Evolutionary conservation across 2,888 invertebrate genomes (phyloP).

Genomic region (Fragum fragum): DNA sequence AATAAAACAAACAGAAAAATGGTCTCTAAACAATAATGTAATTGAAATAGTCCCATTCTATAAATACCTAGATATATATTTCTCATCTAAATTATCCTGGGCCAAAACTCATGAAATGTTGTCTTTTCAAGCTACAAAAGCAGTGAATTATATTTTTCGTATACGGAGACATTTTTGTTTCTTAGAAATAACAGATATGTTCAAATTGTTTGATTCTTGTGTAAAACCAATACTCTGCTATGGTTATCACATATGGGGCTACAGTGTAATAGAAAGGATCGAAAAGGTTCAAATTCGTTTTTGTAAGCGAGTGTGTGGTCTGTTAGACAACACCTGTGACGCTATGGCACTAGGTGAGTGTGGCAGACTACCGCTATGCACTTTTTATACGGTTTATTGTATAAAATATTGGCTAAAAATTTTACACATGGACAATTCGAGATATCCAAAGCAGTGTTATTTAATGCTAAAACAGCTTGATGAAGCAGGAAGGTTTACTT

Average conservation of each 20-base stretch:
- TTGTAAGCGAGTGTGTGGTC: conserved; percentile 23
- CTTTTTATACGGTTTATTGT: conserved; percentile 8
- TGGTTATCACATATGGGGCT: conserved; percentile 41
- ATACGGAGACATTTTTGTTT: conserved; percentile 2
- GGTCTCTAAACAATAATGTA: conserved; percentile 15
- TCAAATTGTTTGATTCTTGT: conserved; percentile 27
- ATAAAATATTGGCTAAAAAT: conserved; percentile 43
- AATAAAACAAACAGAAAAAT: conserved; percentile 36
- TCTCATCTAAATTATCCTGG: conserved; percentile 31
- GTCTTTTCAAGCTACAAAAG: conserved; percentile 17
- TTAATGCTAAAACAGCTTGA: conserved; percentile 26
- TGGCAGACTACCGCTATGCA: conserved; percentile 33
- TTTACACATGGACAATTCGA: conserved; percentile 16
- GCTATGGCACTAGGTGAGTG: conserved; percentile 30
- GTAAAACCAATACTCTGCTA: conserved; percentile 33
- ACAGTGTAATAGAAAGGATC: background rate
- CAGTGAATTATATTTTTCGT: conserved; percentile 10
- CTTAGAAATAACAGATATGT: conserved; percentile 9
- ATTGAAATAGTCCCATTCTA: conserved; percentile 32
- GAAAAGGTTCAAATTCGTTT: conserved; percentile 41
- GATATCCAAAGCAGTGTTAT: conserved; percentile 42
- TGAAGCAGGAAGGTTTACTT: conserved; percentile 24
- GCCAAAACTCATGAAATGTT: conserved; percentile 14
- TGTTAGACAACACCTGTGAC: conserved; percentile 29
- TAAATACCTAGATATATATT: conserved; percentile 41